Base-by-base conservation (phyloP, 2,113 vertebrate genomes). In the Bostrychus sinensis region DNA sequence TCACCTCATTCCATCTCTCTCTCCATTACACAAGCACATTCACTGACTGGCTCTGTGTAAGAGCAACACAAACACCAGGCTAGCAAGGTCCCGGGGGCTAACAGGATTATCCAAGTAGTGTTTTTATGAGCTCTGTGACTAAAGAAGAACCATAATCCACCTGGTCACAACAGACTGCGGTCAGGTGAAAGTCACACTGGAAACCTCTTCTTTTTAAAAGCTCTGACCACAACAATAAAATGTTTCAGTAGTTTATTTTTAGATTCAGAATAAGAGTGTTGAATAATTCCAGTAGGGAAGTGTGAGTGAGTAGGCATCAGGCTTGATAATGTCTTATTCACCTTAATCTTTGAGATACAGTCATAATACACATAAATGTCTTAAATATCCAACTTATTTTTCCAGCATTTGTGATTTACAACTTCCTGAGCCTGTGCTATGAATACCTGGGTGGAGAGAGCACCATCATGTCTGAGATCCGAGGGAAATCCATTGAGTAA, bases 381-480 rank as follows among this genome's bases (percentile, higher is more conserved):
- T 41, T 22, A 59, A 70, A 30, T 5, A 13, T 13, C n/a, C 5
- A 1, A 51, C 7, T 51, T 14, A 72, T 8, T 70, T 54, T 86
- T 37, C 0, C 88, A 98, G 97, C 96, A 0, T 98, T 98, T 17
- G 96, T 96, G 28, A 98, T 99, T 72, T 98, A 98, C 89, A 98
- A 95, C 86, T 98, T 98, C 86, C 90, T 98, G 78, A 98, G 96
- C 80, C 93, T 98, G 45, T 98, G 95, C 80, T 98, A 97, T 1
- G 95, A 98, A 79, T 98, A 98, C 76, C 92, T 98, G 0, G 97
- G 97, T 22, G 97, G 96, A 5, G 97, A 98, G 88, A 96, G 97
- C n/a, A 92, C 94, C 78, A 98, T 98, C 90, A 98, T 98, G 97
- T 74, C 95, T 0, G 96, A 98, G 90, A 96, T 98, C 80, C 89